Conservation (phyloP, 2,113 vertebrate genomes). For the Coturnix japonica region DNA sequence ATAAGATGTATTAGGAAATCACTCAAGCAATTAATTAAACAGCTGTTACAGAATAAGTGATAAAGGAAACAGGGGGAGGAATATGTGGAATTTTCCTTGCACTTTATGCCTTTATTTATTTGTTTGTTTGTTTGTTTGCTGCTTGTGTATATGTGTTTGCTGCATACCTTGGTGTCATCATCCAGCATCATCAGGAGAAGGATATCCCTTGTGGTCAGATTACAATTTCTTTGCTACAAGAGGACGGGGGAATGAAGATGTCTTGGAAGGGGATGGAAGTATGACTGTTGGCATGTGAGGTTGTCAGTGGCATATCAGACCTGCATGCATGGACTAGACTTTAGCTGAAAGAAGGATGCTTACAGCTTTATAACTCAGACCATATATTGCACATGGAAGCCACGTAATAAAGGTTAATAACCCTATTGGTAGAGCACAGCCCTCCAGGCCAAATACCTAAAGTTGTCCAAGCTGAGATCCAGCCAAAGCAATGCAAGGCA, state of each 20-base stretch:
- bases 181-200: background rate
- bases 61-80: conserved; percentile 67
- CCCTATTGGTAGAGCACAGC: background rate
- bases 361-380: background rate
- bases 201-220: background rate
- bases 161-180: background rate
- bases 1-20: conserved; percentile 78
- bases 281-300: background rate
- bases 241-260: background rate
- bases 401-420: background rate
- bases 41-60: conserved; percentile 79
- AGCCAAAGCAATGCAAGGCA: background rate
- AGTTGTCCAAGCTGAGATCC: background rate
- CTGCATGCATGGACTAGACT: background rate
- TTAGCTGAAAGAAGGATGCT: background rate
- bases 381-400: background rate
- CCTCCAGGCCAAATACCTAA: background rate
- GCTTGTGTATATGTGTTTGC: background rate
- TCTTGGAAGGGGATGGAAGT: background rate
- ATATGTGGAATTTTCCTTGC: conserved; percentile 60
- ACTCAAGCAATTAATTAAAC: conserved; percentile 79
- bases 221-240: background rate
- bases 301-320: fast-evolving
- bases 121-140: conserved; percentile 39
- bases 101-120: conserved; percentile 1